Evolutionary conservation across 2,888 invertebrate species (phyloP).

Genomic region (Heliconius aoede): DNA sequence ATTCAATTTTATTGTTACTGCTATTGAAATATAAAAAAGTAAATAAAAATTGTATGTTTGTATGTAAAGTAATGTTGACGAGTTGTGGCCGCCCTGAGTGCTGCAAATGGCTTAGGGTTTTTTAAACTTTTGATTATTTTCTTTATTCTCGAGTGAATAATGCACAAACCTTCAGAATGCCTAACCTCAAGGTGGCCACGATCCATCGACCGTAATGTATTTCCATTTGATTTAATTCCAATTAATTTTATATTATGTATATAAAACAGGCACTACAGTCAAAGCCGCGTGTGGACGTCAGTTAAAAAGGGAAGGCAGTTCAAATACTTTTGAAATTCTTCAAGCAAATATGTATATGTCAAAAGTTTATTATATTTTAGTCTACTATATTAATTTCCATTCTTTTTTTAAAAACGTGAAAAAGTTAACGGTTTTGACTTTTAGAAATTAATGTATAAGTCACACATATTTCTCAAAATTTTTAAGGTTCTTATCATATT

Average conservation of each 20-base stretch:
- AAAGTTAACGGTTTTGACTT: no score
- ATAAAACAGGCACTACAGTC: slow-evolving; percentile 19
- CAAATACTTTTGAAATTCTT: slow-evolving; percentile 2
- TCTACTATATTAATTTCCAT: no score
- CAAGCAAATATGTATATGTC: slow-evolving; percentile 7
- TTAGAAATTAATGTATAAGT: no score
- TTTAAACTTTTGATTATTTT: neutral
- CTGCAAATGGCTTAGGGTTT: neutral
- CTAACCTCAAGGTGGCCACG: neutral
- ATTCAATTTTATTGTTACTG: neutral
- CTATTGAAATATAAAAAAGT: neutral
- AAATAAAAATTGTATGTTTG: neutral
- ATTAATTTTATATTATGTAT: neutral
- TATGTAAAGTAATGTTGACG: neutral
- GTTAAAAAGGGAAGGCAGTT: slow-evolving; percentile 7
- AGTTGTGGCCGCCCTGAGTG: neutral
- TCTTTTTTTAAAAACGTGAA: neutral
- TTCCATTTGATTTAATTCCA: neutral
- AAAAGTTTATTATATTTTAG: neutral
- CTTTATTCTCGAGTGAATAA: no score
- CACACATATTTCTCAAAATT: neutral
- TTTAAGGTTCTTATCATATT: no score
- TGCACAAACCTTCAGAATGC: no score
- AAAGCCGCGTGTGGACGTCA: slow-evolving; percentile 21
- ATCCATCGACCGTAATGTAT: neutral